Conservation (phyloP, 2,797 vertebrate genomes). For the Crenuchus spilurus region DNA sequence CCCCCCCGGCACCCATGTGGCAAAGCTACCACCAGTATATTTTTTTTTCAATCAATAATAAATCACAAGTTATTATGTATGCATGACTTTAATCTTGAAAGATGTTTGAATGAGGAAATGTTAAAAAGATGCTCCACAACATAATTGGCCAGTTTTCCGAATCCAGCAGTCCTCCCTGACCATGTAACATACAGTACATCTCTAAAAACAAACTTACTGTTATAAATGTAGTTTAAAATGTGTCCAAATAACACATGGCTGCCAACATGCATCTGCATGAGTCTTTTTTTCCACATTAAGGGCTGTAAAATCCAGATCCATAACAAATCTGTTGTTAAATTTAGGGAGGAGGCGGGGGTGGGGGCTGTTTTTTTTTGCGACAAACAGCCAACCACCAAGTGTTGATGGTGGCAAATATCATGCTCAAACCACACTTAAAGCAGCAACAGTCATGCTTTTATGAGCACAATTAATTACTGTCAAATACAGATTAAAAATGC, state of each 20-base stretch:
- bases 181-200: too few species aligned
- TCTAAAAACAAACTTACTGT: too few species aligned
- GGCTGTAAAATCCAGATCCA: neutral
- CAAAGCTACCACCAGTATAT: too few species aligned
- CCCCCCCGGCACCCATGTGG: too few species aligned
- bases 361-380: neutral
- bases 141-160: slow-evolving; percentile 16
- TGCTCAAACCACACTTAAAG: slow-evolving; percentile 16
- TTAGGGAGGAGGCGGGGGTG: neutral
- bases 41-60: slow-evolving; percentile 68
- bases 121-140: slow-evolving; percentile 43
- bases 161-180: too few species aligned
- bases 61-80: slow-evolving; percentile 63
- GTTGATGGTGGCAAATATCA: slow-evolving; percentile 19
- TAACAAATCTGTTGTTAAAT: slow-evolving; percentile 2
- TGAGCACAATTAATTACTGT: slow-evolving; percentile 60
- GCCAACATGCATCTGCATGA: too few species aligned
- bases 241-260: too few species aligned
- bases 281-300: too few species aligned
- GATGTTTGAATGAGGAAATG: slow-evolving; percentile 47
- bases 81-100: slow-evolving; percentile 56
- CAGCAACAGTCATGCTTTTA: slow-evolving; percentile 42
- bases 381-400: neutral
- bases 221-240: too few species aligned
- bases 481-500: slow-evolving; percentile 60